Evolutionary conservation across 2,888 invertebrate species (phyloP), one percentile per base, ranked within the genome.

Genomic region (Sepioteuthis lessoniana): DNA sequence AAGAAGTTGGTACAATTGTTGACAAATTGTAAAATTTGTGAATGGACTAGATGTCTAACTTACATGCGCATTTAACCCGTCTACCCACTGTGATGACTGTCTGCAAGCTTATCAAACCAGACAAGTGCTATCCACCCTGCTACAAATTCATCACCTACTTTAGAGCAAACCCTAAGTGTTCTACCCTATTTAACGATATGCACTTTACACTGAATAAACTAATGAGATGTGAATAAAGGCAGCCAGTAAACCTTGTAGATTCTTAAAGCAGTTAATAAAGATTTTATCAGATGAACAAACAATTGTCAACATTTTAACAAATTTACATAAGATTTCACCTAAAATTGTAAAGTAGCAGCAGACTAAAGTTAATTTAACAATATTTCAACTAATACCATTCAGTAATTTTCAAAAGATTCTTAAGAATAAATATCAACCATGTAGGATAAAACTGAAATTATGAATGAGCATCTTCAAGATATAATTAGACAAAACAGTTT

Each of bases 51-150:
- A 76, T 76, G 76, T 76, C 76, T 76, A 76, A 35, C n/a, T 31
- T 76, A 76, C 10, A 76, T 76, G 76, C n/a, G 35, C 76, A 76
- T 76, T 76, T 76, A 76, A 76, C 76, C 76, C 76, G n/a, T 76
- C 76, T 16, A n/a, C 76, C 76, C 76, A 76, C 76, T 35, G 76
- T n/a, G n/a, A 76, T 76, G 76, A n/a, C 60, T 60, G 60, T 60
- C 76, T 76, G 76, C 76, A 76, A 35, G 76, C 76, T 76, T 76
- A 76, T 76, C 76, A 76, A 76, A 19, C 76, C n/a, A 76, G 76
- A 76, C n/a, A n/a, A 76, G 35, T 76, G 76, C 76, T 76, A 10
- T 76, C 76, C 76, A 76, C 76, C 55, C 55, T 25, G 55, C 55
- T 21, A 55, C 55, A 55, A 25, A 55, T 55, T 55, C 55, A 55